Conservation (phyloP, 2,113 vertebrate genomes). For the Mustelus asterias region DNA sequence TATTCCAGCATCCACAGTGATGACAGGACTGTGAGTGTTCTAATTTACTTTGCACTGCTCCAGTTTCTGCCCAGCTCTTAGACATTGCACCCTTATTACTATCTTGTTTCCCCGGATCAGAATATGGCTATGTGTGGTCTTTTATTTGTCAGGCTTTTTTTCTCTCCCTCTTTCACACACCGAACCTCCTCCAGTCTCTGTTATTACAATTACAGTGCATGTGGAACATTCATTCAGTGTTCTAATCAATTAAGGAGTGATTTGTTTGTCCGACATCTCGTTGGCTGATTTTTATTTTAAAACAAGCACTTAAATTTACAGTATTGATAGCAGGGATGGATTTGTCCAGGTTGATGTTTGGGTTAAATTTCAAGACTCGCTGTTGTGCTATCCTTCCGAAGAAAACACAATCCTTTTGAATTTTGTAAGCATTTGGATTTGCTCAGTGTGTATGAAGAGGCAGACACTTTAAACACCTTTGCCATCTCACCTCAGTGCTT, state of each 20-base stretch:
- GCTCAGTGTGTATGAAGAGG: not conserved
- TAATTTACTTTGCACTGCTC: not conserved
- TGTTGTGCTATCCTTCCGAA: not conserved
- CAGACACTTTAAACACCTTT: not conserved
- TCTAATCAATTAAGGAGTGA: not conserved
- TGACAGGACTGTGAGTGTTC: not conserved
- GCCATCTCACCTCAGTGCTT: not conserved
- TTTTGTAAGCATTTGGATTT: not conserved
- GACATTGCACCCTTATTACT: not conserved
- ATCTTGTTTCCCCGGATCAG: not conserved
- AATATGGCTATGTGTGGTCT: not conserved
- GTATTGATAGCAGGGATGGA: not conserved
- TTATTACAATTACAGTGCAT: not conserved
- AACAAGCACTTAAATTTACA: not conserved
- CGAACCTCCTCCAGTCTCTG: not conserved
- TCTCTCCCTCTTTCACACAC: not conserved
- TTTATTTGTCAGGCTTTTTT: not conserved
- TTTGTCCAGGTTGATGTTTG: not conserved
- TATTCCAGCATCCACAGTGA: not conserved
- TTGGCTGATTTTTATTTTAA: not conserved
- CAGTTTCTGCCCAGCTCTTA: not conserved
- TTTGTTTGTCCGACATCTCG: not conserved
- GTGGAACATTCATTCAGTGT: not conserved
- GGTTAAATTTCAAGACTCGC: not conserved
- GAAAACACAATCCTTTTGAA: not conserved